Evolutionary conservation across 2,888 invertebrate species (phyloP), one percentile per base, ranked within the genome.

Genomic region (Cephus runcator): DNA sequence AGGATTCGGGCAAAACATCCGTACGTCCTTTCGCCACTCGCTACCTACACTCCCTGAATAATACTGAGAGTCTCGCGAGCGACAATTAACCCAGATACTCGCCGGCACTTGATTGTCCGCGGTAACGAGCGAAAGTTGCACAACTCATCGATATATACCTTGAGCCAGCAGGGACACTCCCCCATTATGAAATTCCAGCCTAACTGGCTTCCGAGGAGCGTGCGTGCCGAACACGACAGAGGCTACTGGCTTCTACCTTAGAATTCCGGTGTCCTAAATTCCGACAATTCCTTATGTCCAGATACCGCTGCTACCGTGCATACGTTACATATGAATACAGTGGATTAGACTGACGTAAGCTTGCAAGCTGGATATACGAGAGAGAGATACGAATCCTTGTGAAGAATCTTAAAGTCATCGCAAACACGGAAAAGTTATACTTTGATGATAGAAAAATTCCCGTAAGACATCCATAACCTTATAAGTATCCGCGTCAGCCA

Each of bases 111-210:
- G 77, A 85, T 83, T 85, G 81, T 81, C 79, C 74, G 73, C 74
- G 35, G 73, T 83, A 85, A 82, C 79, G 77, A 85, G 82, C 77
- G 81, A 84, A 82, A 81, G 81, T 83, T 85, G 79, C 79, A 81
- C 84, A 86, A 81, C 77, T 79, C 80, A 80, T 85, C 79, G 82
- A 83, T 79, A 80, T 80, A 76, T 76, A 56, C 56, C 23, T 23
- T 56, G 74, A 79, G 80, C 80, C 31, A 71, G 71, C 79, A 56
- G 56, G 81, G n/a, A 33, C 33, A 69, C 69, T 69, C 76, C 81
- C 82, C 84, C 81, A 82, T 85, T 86, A 83, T 81, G 82, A 81
- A 85, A 86, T 87, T 85, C 83, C 85, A 82, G 76, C 80, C 83
- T 85, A 85, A 85, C 81, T 78, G 83, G 84, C 86, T 87, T 85